phyloP scores from a whole-genome alignment of 92 coral and sea anemone genomes.

The Heliopora coerulea region DNA sequence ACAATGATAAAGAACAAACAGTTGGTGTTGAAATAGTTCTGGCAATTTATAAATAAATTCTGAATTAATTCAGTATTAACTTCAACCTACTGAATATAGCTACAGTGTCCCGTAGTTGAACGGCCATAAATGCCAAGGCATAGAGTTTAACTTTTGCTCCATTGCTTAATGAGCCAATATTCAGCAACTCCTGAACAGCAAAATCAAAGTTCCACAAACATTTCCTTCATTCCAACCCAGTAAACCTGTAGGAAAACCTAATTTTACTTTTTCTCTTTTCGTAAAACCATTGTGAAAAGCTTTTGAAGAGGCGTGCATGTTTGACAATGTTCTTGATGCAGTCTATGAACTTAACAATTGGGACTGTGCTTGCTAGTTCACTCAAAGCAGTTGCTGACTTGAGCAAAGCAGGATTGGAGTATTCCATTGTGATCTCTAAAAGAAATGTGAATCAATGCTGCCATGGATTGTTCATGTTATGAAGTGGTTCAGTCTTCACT shows the following conservation, averaged over 20 bases:
- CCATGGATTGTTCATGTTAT: slow-evolving; percentile 67
- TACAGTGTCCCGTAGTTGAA: background rate
- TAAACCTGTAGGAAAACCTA: slow-evolving; percentile 11
- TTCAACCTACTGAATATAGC: slow-evolving; percentile 58
- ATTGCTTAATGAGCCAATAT: background rate
- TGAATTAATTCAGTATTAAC: slow-evolving; percentile 35
- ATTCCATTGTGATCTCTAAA: slow-evolving; percentile 53
- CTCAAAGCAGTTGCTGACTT: slow-evolving; percentile 43
- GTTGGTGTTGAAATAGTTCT: slow-evolving; percentile 46
- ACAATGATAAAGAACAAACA: slow-evolving; percentile 37
- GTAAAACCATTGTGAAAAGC: background rate
- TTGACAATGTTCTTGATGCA: slow-evolving; percentile 48
- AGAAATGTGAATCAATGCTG: slow-evolving; percentile 57
- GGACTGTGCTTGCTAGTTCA: slow-evolving; percentile 44
- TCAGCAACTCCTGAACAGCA: slow-evolving; percentile 7
- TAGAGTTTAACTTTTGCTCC: background rate
- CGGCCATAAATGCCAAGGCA: background rate
- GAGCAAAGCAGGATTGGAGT: slow-evolving; percentile 31
- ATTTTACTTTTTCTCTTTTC: slow-evolving; percentile 9
- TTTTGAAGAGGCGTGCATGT: slow-evolving; percentile 41
- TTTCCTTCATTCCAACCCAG: slow-evolving; percentile 4
- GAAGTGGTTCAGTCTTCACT: slow-evolving; percentile 57
- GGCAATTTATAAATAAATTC: slow-evolving; percentile 38
- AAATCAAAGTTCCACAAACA: background rate
- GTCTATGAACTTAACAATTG: slow-evolving; percentile 44